These are phyloP conservation scores for Melanostigma gelatinosum DNA, from an alignment of 2,113 vertebrate genomes.

Conservation along the genomic window DNA sequence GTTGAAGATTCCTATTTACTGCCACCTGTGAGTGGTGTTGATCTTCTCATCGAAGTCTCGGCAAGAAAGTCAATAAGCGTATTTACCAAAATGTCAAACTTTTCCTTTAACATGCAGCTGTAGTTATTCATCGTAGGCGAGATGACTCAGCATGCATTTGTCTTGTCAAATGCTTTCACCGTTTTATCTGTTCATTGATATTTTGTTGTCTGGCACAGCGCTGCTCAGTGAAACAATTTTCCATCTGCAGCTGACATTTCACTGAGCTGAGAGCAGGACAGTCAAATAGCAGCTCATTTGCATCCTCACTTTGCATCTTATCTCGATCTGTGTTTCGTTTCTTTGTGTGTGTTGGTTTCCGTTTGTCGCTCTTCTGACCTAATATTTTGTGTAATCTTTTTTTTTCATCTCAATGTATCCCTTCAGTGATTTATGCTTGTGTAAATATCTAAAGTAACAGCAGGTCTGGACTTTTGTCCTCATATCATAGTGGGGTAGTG, in stretches of 20 bases:
- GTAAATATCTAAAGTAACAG: not conserved
- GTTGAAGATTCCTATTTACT: not conserved
- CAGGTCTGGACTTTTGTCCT: not conserved
- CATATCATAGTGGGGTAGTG: not conserved
- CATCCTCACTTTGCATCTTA: slow-evolving; percentile 29
- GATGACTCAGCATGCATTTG: not conserved
- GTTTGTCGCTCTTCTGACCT: not conserved
- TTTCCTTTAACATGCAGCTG: not conserved
- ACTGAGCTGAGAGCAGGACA: slow-evolving; percentile 2
- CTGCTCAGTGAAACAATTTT: not conserved
- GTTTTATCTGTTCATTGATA: not conserved
- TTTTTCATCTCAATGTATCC: not conserved
- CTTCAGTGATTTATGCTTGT: not conserved
- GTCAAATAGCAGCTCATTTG: slow-evolving; percentile 2
- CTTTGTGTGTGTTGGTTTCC: not conserved
- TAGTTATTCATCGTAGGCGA: not conserved
- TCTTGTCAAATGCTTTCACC: not conserved
- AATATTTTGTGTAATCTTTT: not conserved
- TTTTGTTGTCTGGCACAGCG: slow-evolving; percentile 17
- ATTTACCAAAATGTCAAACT: slow-evolving; percentile 5
- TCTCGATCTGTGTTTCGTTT: slow-evolving; percentile 10
- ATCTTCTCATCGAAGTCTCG: not conserved
- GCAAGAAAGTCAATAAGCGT: not conserved
- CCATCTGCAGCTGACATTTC: slow-evolving; percentile 29
- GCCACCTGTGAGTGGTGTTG: not conserved